Evolutionary conservation across 2,797 vertebrate species (phyloP), one percentile per base, ranked within the genome.

Genomic region (Leptatherina wallacei): DNA sequence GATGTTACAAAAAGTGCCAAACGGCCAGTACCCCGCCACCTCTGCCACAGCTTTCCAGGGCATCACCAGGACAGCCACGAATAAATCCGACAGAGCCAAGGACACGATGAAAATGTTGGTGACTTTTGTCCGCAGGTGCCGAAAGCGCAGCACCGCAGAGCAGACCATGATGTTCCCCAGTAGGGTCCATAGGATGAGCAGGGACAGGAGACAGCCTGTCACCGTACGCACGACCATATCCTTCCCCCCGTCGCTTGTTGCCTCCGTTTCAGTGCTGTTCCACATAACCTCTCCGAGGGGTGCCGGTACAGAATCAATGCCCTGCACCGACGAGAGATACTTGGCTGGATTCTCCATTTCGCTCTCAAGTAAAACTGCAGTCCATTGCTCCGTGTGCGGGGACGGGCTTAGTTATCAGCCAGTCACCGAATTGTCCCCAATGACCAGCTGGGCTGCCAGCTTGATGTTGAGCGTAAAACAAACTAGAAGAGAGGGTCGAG

Each of bases 31-130:
- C 0, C 97, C 96, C 0, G 95, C 96, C 70, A 99, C 96, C 77
- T 98, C 97, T 0, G 96, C 94, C 54, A 95, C 96, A 0, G 97
- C 98, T 89, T 98, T 97, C 98, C 98, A 99, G 4, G 98, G 97
- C 98, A 99, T 99, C 65, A 99, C 98, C 18, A 99, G 91, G 60
- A 98, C 83, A 2, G 97, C 97, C 75, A 99, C 96, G 49, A 98
- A 93, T 51, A 99, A 92, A 88, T 98, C 97, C 32, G 97, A 99
- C 27, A 97, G 92, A 0, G 98, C 98, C 82, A 99, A 81, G 1
- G 98, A 99, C 57, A 97, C 96, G 47, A 98, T 96, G 85, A 99
- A 99, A 77, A 97, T 94, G 84, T 97, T 96, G 86, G 98, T 98
- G 67, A 97, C 96, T 93, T 96, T 97, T 85, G 89, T 93, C 76